Percentiles rank a stretch among this genome's conserved stretches.
These are phyloP conservation scores for Thumatha senex DNA, from an alignment of 2,888 invertebrate species.

Conservation along the genomic window DNA sequence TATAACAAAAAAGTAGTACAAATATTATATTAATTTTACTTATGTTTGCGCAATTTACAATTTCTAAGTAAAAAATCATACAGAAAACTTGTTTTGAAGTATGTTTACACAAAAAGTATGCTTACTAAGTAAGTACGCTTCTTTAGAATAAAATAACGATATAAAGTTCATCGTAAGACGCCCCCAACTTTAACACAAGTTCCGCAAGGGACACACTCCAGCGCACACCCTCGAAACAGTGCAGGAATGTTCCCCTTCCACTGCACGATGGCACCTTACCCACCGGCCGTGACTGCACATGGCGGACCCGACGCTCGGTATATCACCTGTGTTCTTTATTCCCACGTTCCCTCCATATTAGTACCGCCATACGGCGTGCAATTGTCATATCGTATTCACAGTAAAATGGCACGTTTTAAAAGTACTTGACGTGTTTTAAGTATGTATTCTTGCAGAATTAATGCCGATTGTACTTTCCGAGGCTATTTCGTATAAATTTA, in stretches of 20 bases:
- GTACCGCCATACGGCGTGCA: constrained; percentile 10
- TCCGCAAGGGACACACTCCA: constrained; percentile 59
- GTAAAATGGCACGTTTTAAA: no score
- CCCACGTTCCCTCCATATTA: constrained; percentile 51
- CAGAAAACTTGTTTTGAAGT: no score
- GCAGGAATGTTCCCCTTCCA: constrained; percentile 48
- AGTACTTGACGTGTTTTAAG: not conserved
- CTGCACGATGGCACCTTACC: constrained; percentile 38
- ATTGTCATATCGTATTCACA: constrained; percentile 15
- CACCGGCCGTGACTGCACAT: constrained; percentile 70
- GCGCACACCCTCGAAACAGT: constrained; percentile 61
- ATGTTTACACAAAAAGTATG: no score
- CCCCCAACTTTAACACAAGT: constrained; percentile 10
- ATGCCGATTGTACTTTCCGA: no score
- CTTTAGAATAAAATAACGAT: not conserved
- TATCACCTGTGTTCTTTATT: constrained; percentile 74
- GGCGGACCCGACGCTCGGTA: constrained; percentile 39
- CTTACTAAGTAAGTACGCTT: not conserved
- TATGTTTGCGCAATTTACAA: no score
- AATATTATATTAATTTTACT: no score
- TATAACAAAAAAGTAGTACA: no score
- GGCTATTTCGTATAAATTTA: no score
- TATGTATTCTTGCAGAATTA: no score
- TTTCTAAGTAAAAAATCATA: no score
- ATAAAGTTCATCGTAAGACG: not conserved